These are phyloP conservation scores for Rallus crepitans DNA, from an alignment of 2,797 vertebrate species.

Conservation along the genomic window DNA sequence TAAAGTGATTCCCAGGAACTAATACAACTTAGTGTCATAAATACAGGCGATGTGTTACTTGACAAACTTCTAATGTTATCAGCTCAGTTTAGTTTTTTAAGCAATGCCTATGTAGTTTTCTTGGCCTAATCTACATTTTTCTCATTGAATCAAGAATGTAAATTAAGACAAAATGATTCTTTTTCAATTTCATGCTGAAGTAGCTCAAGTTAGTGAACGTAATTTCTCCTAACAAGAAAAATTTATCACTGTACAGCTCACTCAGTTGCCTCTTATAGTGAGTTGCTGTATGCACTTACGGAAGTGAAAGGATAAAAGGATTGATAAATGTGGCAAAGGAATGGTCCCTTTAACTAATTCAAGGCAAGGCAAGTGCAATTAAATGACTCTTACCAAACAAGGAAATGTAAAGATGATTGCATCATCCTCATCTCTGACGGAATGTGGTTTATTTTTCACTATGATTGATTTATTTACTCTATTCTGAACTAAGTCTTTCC, in stretches of 20 bases:
- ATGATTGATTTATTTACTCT: conserved; percentile 9
- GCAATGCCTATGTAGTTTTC: conserved; percentile 60
- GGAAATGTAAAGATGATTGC: conserved; percentile 55
- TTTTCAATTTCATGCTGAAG: conserved; percentile 99
- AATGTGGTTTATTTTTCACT: conserved; percentile 39
- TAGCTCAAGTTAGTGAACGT: conserved; percentile 98
- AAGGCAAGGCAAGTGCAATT: conserved; percentile 82
- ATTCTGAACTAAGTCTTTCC: background rate
- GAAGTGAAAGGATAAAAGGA: conserved; percentile 82
- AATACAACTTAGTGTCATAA: conserved; percentile 77
- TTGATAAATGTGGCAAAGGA: conserved; percentile 92
- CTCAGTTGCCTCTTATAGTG: conserved; percentile 87
- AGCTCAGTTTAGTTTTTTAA: conserved; percentile 76
- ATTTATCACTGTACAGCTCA: conserved; percentile 97
- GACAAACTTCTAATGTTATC: conserved; percentile 80
- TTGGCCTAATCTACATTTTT: conserved; percentile 92
- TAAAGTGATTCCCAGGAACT: conserved; percentile 62
- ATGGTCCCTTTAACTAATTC: conserved; percentile 81
- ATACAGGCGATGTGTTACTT: conserved; percentile 68
- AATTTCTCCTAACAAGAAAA: conserved; percentile 99
- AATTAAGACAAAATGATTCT: conserved; percentile 98
- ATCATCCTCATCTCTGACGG: conserved; percentile 62
- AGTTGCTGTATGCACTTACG: conserved; percentile 80
- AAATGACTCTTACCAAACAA: conserved; percentile 80
- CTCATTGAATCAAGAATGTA: conserved; percentile 99